Conservation (phyloP, 2,113 vertebrate genomes). For the Labeo rohita region DNA sequence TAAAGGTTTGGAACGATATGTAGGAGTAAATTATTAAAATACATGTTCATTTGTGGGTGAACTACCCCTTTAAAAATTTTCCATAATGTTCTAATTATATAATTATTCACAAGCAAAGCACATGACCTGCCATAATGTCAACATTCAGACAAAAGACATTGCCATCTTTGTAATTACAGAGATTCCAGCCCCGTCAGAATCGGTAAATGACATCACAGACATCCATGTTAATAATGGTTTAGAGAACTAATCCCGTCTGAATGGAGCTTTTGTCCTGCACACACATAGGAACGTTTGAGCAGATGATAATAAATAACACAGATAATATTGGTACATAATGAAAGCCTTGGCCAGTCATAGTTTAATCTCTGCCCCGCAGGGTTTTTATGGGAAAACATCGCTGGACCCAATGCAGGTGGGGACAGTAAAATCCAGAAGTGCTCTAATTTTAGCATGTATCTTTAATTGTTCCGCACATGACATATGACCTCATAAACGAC, state of each 20-base stretch:
- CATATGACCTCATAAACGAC: conserved; percentile 56
- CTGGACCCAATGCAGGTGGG: conserved; percentile 34
- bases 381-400: conserved; percentile 45
- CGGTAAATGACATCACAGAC: conserved; percentile 12
- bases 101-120: background rate
- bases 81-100: background rate
- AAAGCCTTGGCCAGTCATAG: conserved; percentile 24
- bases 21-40: background rate
- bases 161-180: conserved; percentile 6
- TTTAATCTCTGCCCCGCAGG: background rate
- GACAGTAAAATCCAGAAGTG: conserved; percentile 48
- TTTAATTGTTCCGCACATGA: conserved; percentile 55
- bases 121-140: background rate
- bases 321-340: conserved; percentile 23
- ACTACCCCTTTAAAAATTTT: background rate
- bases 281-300: background rate
- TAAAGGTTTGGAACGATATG: background rate
- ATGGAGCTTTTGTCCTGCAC: conserved; percentile 23
- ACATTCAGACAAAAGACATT: conserved; percentile 6
- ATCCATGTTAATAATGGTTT: conserved; percentile 25
- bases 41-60: background rate
- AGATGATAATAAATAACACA: conserved; percentile 18
- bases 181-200: background rate
- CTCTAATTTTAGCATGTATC: conserved; percentile 53
- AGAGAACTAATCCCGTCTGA: conserved; percentile 19